phyloP scores from a whole-genome alignment of 2,797 vertebrate species.

The Centroberyx gerrardi region DNA sequence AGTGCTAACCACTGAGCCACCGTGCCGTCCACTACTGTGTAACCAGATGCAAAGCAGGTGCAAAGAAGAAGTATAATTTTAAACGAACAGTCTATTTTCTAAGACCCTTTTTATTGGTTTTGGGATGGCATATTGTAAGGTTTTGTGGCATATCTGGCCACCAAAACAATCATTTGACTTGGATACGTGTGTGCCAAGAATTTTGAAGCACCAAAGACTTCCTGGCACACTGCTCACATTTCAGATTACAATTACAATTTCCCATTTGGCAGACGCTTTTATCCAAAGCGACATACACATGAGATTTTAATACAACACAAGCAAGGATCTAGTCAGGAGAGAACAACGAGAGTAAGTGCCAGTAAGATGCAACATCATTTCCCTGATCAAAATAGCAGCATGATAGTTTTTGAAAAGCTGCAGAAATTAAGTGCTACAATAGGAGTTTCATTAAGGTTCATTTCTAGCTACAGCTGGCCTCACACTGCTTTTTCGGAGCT shows the following conservation, averaged over 20 bases:
- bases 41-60: too few relatives aligned
- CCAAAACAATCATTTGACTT: neutral
- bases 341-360: too few relatives aligned
- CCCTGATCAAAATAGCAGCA: constrained; percentile 40
- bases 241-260: neutral
- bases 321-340: too few relatives aligned
- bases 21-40: too few relatives aligned
- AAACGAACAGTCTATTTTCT: too few relatives aligned
- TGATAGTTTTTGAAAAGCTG: constrained; percentile 13
- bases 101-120: too few relatives aligned
- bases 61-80: too few relatives aligned
- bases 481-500: constrained; percentile 9
- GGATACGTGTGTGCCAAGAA: constrained; percentile 16
- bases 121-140: neutral
- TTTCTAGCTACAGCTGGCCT: constrained; percentile 22
- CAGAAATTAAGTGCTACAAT: neutral
- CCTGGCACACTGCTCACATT: constrained; percentile 15
- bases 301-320: too few relatives aligned
- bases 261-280: too few relatives aligned
- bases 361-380: constrained; percentile 9
- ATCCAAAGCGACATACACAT: too few relatives aligned
- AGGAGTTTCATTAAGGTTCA: constrained; percentile 10
- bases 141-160: neutral
- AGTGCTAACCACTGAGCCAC: too few relatives aligned
- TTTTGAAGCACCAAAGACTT: neutral